A percentile compares a stretch with the other conserved stretches of the same genome.
These are phyloP conservation scores for Leucania comma DNA, from an alignment of 2,888 invertebrate genomes.

Conservation along the genomic window DNA sequence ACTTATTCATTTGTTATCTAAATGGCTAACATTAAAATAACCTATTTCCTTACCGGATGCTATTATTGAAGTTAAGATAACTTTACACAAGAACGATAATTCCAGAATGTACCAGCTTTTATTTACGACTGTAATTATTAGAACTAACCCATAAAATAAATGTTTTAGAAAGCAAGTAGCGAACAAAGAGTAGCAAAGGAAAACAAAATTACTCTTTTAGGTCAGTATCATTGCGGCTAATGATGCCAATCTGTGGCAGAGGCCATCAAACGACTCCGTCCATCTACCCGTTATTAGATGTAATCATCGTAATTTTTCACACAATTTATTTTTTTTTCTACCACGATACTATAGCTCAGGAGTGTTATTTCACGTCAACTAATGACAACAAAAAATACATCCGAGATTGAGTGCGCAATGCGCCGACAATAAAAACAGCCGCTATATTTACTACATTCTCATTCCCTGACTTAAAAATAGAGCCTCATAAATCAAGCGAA, in stretches of 20 bases:
- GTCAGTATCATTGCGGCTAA: conserved; percentile 88
- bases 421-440: conserved; percentile 64
- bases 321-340: conserved; percentile 87
- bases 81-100: conserved; percentile 40
- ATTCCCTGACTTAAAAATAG: conserved; percentile 63
- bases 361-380: conserved; percentile 87
- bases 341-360: conserved; percentile 78
- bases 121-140: conserved; percentile 45
- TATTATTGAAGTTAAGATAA: conserved; percentile 60
- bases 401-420: conserved; percentile 73
- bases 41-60: conserved; percentile 57
- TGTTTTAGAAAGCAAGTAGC: conserved; percentile 70
- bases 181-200: conserved; percentile 77
- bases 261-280: conserved; percentile 84
- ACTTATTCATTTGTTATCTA: conserved; percentile 37
- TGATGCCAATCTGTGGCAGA: conserved; percentile 87
- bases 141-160: conserved; percentile 51
- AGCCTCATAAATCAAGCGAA: conserved; percentile 65
- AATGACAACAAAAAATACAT: conserved; percentile 88
- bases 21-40: conserved; percentile 48
- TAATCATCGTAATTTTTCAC: conserved; percentile 91
- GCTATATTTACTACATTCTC: conserved; percentile 68
- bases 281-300: conserved; percentile 86
- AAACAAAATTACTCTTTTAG: conserved; percentile 86
- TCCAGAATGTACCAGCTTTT: conserved; percentile 31